A percentile compares a stretch with the other conserved stretches of the same genome.
phyloP scores from a whole-genome alignment of 1,140 invertebrate genomes.

The Phymorhynchus buccinoides region DNA sequence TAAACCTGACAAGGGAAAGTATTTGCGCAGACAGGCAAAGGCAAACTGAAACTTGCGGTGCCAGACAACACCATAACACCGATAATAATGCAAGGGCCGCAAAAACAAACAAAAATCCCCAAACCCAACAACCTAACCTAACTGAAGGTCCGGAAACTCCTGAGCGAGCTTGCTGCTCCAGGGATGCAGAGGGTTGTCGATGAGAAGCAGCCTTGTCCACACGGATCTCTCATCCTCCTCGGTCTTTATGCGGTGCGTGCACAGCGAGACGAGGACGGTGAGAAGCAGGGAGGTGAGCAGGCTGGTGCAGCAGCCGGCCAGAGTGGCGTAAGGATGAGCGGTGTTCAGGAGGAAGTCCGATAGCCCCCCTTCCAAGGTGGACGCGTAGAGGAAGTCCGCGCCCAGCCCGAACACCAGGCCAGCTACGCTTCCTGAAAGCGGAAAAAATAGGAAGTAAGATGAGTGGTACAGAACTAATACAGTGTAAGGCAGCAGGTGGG shows the following conservation, averaged over 20 bases:
- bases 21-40: too few species aligned
- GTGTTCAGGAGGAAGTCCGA: constrained; percentile 55
- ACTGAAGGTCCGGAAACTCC: constrained; percentile 48
- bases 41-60: too few species aligned
- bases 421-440: constrained; percentile 48
- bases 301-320: constrained; percentile 51
- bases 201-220: constrained; percentile 68
- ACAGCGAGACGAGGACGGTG: constrained; percentile 44
- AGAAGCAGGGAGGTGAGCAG: constrained; percentile 47
- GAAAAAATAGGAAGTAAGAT: too few species aligned
- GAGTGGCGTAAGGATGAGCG: constrained; percentile 52
- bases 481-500: too few species aligned
- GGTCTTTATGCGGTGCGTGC: constrained; percentile 48
- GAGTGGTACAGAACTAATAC: too few species aligned
- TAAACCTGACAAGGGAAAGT: too few species aligned
- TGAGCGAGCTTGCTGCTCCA: constrained; percentile 65
- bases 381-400: constrained; percentile 51
- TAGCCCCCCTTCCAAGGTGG: constrained; percentile 51
- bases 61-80: too few species aligned
- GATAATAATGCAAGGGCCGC: too few species aligned
- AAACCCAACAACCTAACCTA: too few species aligned
- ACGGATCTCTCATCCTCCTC: constrained; percentile 42
- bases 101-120: too few species aligned
- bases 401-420: constrained; percentile 51
- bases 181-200: constrained; percentile 72